phyloP scores from a whole-genome alignment of 2,797 vertebrate species.

The Falco cherrug region DNA sequence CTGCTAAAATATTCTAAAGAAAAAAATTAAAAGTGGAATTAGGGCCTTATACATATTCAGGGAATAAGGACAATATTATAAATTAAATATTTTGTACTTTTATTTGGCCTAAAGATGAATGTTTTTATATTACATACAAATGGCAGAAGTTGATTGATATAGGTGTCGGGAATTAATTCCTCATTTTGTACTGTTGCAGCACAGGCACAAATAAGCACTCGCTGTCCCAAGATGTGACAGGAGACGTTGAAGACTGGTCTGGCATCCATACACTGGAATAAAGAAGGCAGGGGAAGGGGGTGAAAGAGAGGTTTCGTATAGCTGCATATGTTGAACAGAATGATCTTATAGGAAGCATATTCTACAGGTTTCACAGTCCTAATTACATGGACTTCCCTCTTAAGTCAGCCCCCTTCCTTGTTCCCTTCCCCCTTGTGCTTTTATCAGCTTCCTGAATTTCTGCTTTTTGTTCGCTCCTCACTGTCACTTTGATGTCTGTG shows the following conservation, averaged over 20 bases:
- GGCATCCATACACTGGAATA: not conserved
- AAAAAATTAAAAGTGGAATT: not conserved
- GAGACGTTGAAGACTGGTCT: not conserved
- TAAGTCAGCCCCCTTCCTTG: not conserved
- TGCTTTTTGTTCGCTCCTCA: conserved; percentile 1
- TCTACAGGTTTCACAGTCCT: conserved; percentile 10
- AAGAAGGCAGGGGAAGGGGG: not conserved
- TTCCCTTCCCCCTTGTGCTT: not conserved
- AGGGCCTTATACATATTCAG: not conserved
- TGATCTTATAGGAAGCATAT: not conserved
- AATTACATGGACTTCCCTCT: conserved; percentile 12
- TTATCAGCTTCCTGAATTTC: conserved; percentile 45
- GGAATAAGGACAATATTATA: not conserved
- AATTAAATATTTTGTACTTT: not conserved
- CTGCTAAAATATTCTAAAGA: not conserved
- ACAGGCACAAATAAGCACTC: not conserved
- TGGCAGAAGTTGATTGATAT: not conserved
- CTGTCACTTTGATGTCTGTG: conserved; percentile 37
- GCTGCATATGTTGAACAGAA: not conserved
- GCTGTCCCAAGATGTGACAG: not conserved
- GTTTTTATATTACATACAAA: not conserved
- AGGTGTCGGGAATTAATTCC: not conserved
- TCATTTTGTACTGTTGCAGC: not conserved
- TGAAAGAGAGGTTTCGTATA: not conserved
- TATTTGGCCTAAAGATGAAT: not conserved